phyloP scores from a whole-genome alignment of 1,140 invertebrate genomes.

The Stratiolaelaps scimitus region DNA sequence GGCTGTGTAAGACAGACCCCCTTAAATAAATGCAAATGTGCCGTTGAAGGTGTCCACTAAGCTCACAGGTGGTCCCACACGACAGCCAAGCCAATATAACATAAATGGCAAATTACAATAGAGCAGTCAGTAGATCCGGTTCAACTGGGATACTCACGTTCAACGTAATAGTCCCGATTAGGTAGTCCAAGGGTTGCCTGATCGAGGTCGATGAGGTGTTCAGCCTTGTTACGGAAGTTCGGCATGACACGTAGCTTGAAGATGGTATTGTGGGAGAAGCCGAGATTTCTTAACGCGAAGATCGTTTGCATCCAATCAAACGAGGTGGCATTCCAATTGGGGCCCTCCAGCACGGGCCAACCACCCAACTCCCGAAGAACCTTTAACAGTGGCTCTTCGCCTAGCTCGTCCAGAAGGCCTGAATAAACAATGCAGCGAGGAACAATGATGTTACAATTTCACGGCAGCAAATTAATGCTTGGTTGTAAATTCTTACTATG shows the following conservation, averaged over 20 bases:
- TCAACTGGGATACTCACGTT: conserved; percentile 50
- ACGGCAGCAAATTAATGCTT: too few relatives aligned
- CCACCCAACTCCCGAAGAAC: conserved; percentile 66
- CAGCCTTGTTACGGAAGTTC: conserved; percentile 71
- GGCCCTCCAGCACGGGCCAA: conserved; percentile 72
- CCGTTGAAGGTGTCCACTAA: too few relatives aligned
- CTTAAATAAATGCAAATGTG: too few relatives aligned
- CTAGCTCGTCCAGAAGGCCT: conserved; percentile 41
- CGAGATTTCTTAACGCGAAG: conserved; percentile 59
- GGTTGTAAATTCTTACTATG: too few relatives aligned
- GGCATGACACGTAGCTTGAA: conserved; percentile 78
- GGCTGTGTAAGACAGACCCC: too few relatives aligned
- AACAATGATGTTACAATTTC: too few relatives aligned
- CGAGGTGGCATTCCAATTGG: conserved; percentile 53
- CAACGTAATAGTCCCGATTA: conserved; percentile 72
- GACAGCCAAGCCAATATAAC: too few relatives aligned
- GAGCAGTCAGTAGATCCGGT: too few relatives aligned
- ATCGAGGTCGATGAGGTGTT: conserved; percentile 73
- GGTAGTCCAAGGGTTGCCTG: conserved; percentile 71
- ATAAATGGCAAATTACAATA: too few relatives aligned
- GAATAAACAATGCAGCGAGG: conserved; percentile 28
- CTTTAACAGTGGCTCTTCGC: conserved; percentile 53
- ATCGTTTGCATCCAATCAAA: conserved; percentile 70
- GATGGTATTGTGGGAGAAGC: conserved; percentile 78
- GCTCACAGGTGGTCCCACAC: too few relatives aligned